Conservation (phyloP, 2,797 vertebrate genomes). For the Crossoptilon crossoptilon region DNA sequence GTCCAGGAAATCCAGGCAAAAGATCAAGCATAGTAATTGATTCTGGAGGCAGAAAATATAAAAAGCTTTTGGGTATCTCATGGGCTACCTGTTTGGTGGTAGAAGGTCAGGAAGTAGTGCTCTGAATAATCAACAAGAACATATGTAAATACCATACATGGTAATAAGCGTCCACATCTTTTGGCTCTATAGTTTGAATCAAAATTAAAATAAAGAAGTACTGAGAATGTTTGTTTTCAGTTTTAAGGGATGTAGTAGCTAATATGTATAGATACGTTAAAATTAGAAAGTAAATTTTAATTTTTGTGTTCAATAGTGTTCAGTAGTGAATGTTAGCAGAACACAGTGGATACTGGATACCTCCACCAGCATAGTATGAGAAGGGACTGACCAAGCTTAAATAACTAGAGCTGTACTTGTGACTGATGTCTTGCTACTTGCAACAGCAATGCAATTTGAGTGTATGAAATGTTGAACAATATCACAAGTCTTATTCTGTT, state of each 20-base stretch:
- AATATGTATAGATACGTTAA: neutral
- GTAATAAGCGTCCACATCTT: neutral
- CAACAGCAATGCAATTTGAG: fast-evolving
- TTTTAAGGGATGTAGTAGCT: neutral
- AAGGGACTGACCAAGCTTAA: neutral
- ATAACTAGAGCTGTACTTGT: neutral
- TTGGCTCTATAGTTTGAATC: neutral
- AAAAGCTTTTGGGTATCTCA: neutral
- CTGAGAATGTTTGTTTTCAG: neutral
- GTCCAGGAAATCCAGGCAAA: neutral
- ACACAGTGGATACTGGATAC: neutral
- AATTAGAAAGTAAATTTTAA: neutral
- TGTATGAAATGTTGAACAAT: neutral
- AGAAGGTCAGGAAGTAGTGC: neutral
- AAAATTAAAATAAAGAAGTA: neutral
- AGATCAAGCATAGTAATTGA: neutral
- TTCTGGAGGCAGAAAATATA: slow-evolving; percentile 4
- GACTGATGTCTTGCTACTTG: neutral
- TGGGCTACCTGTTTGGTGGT: neutral
- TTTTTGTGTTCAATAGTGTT: neutral
- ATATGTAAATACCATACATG: neutral
- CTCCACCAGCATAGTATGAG: neutral
- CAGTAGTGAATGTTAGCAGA: neutral
- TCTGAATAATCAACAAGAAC: neutral
- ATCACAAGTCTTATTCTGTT: neutral